Base-by-base conservation (phyloP, 2,888 invertebrate genomes). In the Chesias legatella region DNA sequence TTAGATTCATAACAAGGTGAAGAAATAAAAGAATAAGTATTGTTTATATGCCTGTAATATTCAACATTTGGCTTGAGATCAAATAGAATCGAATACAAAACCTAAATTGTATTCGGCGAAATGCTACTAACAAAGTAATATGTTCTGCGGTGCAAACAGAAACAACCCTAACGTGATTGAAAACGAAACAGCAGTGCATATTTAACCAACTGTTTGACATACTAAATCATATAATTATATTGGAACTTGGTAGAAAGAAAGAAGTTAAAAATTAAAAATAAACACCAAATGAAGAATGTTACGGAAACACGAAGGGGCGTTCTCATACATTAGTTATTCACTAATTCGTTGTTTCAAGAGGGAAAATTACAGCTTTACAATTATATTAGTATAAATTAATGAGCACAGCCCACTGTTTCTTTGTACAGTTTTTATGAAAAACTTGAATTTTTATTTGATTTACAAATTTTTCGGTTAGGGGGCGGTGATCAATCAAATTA, bases 311-410 rank as follows among this genome's bases (percentile, higher is more conserved):
- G 71, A 67, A 67, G 56, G 60, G 86, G 86, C 84, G 85, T 67
- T 48, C 78, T 71, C 80, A 78, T 86, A 74, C 85, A 86, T 86
- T 84, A 67, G 73, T 86, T 77, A 86, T 83, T 71, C 64, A 79
- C 80, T 85, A 85, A 86, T 86, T 81, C 79, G 81, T 85, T 85
- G 83, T 80, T 85, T 78, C 72, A 79, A 77, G 68, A 66, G 70
- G 72, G 67, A 74, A 67, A 84, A 84, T 83, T 82, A 84, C 73
- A 83, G 72, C 57, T 68, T 73, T 72, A 72, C 76, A 82, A 84
- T 83, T 84, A 85, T 79, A 80, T 86, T 81, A 83, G 76, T 83
- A 85, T n/a, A n/a, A n/a, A n/a, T 82, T 83, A 82, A 85, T 82
- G 76, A 81, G 74, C 49, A 56, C 70, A 53, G 61, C 74, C 75